These are phyloP conservation scores for Propithecus perrieri DNA, from an alignment of 2,797 vertebrate species.

Conservation along the genomic window DNA sequence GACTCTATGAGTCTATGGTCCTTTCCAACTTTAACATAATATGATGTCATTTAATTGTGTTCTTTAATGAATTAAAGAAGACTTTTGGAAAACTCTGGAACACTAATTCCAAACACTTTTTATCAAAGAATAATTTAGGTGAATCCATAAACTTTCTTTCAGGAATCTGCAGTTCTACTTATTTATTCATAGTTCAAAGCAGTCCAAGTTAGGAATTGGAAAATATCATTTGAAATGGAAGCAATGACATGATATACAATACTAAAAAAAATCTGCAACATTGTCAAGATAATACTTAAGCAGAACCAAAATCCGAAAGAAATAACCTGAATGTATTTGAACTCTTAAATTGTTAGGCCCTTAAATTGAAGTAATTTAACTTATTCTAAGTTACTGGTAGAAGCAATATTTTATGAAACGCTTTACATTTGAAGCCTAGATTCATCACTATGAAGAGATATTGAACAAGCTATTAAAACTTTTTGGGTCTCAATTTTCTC, in stretches of 20 bases:
- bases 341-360: not conserved
- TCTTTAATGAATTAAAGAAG: not conserved
- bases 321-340: not conserved
- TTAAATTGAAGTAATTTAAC: not conserved
- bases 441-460: not conserved
- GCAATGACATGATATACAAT: not conserved
- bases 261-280: not conserved
- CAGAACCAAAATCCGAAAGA: conserved; percentile 2
- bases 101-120: not conserved
- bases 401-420: not conserved
- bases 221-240: not conserved
- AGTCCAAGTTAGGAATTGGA: not conserved
- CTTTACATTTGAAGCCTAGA: not conserved
- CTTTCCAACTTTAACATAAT: not conserved
- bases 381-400: not conserved
- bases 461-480: not conserved
- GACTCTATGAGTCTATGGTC: not conserved
- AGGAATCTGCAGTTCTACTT: not conserved
- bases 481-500: not conserved
- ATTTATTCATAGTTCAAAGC: not conserved
- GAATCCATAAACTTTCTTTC: not conserved
- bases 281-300: not conserved
- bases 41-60: not conserved
- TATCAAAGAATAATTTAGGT: not conserved
- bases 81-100: not conserved